Evolutionary conservation across 2,888 invertebrate genomes (phyloP).

Genomic region (Himalopsyche anomala): DNA sequence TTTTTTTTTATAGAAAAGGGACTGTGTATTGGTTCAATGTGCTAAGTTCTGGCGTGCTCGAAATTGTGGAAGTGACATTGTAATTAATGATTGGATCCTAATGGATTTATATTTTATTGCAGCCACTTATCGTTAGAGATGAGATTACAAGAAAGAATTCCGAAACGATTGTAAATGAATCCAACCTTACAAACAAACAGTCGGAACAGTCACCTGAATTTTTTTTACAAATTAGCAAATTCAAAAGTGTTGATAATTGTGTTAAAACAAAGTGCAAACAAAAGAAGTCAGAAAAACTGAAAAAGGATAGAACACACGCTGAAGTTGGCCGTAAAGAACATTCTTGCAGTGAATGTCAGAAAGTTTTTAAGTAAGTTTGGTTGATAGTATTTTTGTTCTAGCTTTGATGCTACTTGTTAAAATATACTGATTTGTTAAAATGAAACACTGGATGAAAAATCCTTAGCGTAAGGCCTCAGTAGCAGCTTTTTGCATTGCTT

Average conservation of each 20-base stretch:
- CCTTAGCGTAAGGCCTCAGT: too few relatives aligned
- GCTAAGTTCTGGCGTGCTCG: too few relatives aligned
- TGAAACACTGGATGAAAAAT: too few relatives aligned
- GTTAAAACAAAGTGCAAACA: not conserved
- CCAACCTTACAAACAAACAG: not conserved
- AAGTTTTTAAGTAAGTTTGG: conserved; percentile 61
- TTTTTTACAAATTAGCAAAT: not conserved
- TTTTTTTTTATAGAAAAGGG: too few relatives aligned
- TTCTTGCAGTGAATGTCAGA: conserved; percentile 55
- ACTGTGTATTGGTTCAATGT: too few relatives aligned
- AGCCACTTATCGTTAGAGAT: not conserved
- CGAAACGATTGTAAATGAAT: not conserved
- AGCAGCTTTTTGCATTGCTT: too few relatives aligned
- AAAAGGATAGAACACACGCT: conserved; percentile 2
- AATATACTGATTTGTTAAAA: too few relatives aligned
- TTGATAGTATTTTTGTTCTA: too few relatives aligned
- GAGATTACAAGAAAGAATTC: not conserved
- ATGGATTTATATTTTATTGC: not conserved
- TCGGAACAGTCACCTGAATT: not conserved
- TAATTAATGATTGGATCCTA: not conserved
- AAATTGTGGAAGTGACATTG: too few relatives aligned
- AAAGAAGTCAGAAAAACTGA: conserved; percentile 17
- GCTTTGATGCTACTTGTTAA: too few relatives aligned
- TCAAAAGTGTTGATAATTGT: not conserved
- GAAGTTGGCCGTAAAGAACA: conserved; percentile 1